phyloP scores from a whole-genome alignment of 2,888 invertebrate genomes.

The Apamea crenata region DNA sequence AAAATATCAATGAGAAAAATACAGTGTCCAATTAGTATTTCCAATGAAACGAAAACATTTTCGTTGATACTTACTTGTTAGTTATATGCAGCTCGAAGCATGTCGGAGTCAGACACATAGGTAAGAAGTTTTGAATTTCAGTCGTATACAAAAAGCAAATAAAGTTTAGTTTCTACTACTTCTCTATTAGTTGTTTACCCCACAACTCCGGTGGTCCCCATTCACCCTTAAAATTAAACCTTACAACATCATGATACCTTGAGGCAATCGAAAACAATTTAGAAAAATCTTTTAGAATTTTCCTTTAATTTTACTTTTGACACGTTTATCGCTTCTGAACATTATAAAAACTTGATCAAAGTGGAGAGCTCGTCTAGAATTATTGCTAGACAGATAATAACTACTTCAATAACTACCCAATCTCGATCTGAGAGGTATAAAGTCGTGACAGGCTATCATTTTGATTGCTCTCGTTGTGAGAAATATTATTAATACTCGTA shows the following conservation, averaged over 20 bases:
- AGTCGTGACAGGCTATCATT: neutral
- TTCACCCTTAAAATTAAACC: neutral
- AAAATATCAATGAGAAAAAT: neutral
- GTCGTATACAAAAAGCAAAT: neutral
- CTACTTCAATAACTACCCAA: conserved; percentile 4
- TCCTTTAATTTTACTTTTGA: neutral
- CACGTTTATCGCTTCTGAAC: neutral
- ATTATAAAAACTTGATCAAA: conserved; percentile 13
- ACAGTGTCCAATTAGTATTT: conserved; percentile 11
- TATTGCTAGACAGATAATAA: conserved; percentile 9
- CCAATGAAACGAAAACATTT: conserved; percentile 24
- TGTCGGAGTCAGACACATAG: no score
- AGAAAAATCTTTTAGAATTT: neutral
- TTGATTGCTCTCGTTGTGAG: neutral
- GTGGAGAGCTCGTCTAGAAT: conserved; percentile 7
- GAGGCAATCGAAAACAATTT: neutral
- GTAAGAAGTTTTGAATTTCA: neutral
- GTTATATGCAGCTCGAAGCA: neutral
- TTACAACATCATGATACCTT: neutral
- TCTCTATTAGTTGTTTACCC: neutral
- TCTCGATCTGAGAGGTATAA: neutral
- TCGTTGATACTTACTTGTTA: neutral
- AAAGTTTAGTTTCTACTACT: neutral
- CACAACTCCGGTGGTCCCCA: neutral
- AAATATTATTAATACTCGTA: no score